These are phyloP conservation scores for Lycaon pictus DNA, from an alignment of 2,113 vertebrate species.

Conservation along the genomic window DNA sequence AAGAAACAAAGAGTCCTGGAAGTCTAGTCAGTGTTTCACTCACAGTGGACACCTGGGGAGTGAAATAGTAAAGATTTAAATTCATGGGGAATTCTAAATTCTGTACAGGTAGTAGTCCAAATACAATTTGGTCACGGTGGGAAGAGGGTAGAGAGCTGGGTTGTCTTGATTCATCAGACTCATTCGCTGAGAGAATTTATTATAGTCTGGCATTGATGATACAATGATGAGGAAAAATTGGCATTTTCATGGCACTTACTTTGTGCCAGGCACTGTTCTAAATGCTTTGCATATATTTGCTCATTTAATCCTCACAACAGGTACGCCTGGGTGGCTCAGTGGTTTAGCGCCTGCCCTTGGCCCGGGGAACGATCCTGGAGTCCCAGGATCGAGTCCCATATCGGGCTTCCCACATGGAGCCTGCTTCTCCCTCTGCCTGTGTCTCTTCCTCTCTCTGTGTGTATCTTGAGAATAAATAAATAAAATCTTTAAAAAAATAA, in stretches of 20 bases:
- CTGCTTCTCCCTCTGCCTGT: too few relatives aligned
- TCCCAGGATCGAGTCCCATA: too few relatives aligned
- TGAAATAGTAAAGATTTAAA: not conserved
- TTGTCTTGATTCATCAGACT: not conserved
- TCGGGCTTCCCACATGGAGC: too few relatives aligned
- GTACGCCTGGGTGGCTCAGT: too few relatives aligned
- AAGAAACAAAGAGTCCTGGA: not conserved
- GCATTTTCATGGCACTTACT: not conserved
- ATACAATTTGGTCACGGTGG: not conserved
- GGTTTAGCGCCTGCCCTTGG: too few relatives aligned
- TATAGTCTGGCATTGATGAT: not conserved
- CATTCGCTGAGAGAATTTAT: not conserved
- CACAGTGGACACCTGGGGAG: not conserved
- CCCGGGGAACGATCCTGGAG: too few relatives aligned
- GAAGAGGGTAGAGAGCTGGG: rapidly evolving
- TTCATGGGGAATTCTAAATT: not conserved
- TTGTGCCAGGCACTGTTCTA: not conserved
- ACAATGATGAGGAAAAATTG: not conserved
- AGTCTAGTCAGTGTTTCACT: not conserved
- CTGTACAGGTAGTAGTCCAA: not conserved
- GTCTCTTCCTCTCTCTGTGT: too few relatives aligned
- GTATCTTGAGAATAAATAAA: too few relatives aligned
- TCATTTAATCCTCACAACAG: not conserved
- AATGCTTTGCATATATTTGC: too few relatives aligned
- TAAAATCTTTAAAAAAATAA: not conserved